Evolutionary conservation across 2,113 vertebrate genomes (phyloP).

Genomic region (Actenoides lindsayi): DNA sequence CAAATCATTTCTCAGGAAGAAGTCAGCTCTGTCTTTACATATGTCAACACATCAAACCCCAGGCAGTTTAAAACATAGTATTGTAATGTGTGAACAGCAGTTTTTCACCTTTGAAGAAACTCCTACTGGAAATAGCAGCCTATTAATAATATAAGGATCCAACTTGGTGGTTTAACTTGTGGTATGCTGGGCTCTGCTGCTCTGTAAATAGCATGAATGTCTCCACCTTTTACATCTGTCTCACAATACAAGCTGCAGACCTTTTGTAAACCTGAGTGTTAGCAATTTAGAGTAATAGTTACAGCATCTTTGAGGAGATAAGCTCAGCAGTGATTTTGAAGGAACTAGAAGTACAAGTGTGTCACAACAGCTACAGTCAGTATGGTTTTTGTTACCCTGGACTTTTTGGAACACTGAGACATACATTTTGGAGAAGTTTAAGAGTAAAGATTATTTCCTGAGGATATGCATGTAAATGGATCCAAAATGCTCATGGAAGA

Average conservation of each 20-base stretch:
- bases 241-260: background rate
- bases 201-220: background rate
- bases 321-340: background rate
- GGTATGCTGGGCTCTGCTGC: background rate
- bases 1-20: background rate
- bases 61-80: background rate
- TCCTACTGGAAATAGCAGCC: background rate
- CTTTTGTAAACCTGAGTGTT: background rate
- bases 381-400: background rate
- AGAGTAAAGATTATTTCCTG: background rate
- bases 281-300: background rate
- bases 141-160: background rate
- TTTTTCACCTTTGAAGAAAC: background rate
- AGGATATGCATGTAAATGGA: background rate
- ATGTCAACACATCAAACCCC: background rate
- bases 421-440: background rate
- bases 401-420: background rate
- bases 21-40: background rate
- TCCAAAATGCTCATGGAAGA: background rate
- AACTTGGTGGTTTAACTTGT: background rate
- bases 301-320: background rate
- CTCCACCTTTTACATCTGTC: background rate
- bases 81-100: background rate
- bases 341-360: background rate
- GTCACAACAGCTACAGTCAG: background rate